Base-by-base conservation (phyloP, 2,113 vertebrate species). In the Cebus imitator region DNA sequence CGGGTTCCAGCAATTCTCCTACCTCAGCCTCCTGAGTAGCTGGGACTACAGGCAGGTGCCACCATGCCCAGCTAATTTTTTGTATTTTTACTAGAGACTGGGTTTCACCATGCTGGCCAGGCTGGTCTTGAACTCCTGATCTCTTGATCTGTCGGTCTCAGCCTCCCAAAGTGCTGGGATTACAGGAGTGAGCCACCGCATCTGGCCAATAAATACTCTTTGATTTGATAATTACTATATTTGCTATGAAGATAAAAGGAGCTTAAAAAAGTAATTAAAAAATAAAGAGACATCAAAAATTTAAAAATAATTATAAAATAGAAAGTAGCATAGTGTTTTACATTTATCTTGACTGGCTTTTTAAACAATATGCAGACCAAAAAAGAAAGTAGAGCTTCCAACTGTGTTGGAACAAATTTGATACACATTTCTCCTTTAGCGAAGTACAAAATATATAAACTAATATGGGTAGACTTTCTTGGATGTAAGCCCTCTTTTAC, bases 401-500 rank as follows among this genome's bases (percentile, higher is more conserved):
- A 84, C 88, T 94, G 85, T 89, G 82, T 89, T 97, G 94, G 93
- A 97, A 96, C 64, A 82, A 68, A 95, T 94, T 94, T 48, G 50
- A 82, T 64, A 43, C 58, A 72, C 50, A 52, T 96, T 97, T 97
- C 94, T 94, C 40, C 58, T 89, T 91, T 35, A 89, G 57, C 20
- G 25, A 89, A 93, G 68, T 91, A 95, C 76, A 86, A 91, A 96
- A 82, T 66, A 66, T 40, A 58, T 88, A 84, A 92, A 79, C 80
- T 87, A 83, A 87, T 82, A 43, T 76, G 90, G 85, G 78, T 57
- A 91, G 94, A 79, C 25, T 45, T 92, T 96, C 73, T 97, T 97
- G 97, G 98, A 97, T 82, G 86, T 45, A 50, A 97, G 95, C 98
- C 96, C 86, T 97, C 73, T 88, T 75, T 68, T 45, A 43, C 88